Conservation (phyloP, 1,140 invertebrate genomes). For the Homarus americanus region DNA sequence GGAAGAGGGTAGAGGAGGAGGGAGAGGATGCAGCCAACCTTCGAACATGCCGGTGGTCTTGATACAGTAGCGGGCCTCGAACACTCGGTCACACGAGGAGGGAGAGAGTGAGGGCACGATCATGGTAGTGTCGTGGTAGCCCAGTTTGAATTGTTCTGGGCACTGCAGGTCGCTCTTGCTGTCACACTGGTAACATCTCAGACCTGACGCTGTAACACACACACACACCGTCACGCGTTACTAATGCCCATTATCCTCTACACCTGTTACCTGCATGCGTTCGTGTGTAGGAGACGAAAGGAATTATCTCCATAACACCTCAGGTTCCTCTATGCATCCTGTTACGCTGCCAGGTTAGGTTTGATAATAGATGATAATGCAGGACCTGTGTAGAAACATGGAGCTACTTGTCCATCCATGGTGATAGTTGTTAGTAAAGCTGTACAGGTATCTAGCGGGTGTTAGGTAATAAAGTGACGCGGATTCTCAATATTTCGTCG, state of each 20-base stretch:
- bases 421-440: too few species aligned
- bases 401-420: too few species aligned
- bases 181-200: conserved; percentile 60
- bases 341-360: too few species aligned
- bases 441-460: too few species aligned
- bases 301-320: too few species aligned
- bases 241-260: not conserved
- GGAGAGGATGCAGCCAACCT: conserved; percentile 80
- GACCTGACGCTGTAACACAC: conserved; percentile 43
- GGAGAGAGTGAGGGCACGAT: not conserved
- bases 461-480: too few species aligned
- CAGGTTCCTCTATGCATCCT: too few species aligned
- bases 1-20: not conserved
- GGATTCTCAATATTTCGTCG: too few species aligned
- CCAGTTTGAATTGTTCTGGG: conserved; percentile 26
- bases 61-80: conserved; percentile 92
- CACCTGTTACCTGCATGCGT: too few species aligned
- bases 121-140: not conserved
- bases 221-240: not conserved
- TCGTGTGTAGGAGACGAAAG: too few species aligned
- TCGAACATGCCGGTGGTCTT: conserved; percentile 96
- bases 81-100: conserved; percentile 81
- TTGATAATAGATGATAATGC: too few species aligned
- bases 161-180: conserved; percentile 41
- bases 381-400: too few species aligned